These are phyloP conservation scores for Synanthedon andrenaeformis DNA, from an alignment of 2,888 invertebrate genomes.

Conservation along the genomic window DNA sequence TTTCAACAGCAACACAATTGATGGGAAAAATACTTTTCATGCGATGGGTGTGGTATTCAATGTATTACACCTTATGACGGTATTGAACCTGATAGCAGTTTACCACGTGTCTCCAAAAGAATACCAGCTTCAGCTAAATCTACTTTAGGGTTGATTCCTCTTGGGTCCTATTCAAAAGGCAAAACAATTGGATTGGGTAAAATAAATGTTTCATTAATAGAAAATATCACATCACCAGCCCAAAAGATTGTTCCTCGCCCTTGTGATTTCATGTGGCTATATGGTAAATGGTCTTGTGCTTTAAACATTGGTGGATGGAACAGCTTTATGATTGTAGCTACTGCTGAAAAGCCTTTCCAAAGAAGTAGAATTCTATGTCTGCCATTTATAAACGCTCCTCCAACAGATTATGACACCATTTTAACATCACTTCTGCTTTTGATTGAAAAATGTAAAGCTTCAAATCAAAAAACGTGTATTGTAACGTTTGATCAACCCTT, in stretches of 20 bases:
- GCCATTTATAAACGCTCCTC: constrained; percentile 27
- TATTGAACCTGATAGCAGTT: constrained; percentile 1
- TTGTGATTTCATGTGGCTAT: constrained; percentile 8
- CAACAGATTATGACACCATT: constrained; percentile 22
- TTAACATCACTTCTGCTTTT: constrained; percentile 18
- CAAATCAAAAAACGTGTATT: constrained; percentile 13
- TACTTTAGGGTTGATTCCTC: too few species aligned
- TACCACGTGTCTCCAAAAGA: background rate
- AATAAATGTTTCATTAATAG: constrained; percentile 3
- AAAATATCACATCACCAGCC: constrained; percentile 2
- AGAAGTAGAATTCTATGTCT: constrained; percentile 17
- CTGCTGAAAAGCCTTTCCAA: constrained; percentile 12
- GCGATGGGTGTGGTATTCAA: constrained; percentile 11
- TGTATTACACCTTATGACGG: constrained; percentile 7
- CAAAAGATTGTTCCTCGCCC: constrained; percentile 5
- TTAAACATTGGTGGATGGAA: constrained; percentile 16
- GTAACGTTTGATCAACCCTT: constrained; percentile 28
- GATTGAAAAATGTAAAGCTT: constrained; percentile 8
- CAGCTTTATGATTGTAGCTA: constrained; percentile 19
- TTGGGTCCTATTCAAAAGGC: constrained; percentile 4
- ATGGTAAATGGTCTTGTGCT: constrained; percentile 2
- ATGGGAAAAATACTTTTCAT: constrained; percentile 11
- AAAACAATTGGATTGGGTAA: constrained; percentile 6
- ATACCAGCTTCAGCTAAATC: too few species aligned
- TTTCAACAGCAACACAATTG: constrained; percentile 9